Evolutionary conservation across 2,113 vertebrate genomes (phyloP).

Genomic region (Tiliqua scincoides): DNA sequence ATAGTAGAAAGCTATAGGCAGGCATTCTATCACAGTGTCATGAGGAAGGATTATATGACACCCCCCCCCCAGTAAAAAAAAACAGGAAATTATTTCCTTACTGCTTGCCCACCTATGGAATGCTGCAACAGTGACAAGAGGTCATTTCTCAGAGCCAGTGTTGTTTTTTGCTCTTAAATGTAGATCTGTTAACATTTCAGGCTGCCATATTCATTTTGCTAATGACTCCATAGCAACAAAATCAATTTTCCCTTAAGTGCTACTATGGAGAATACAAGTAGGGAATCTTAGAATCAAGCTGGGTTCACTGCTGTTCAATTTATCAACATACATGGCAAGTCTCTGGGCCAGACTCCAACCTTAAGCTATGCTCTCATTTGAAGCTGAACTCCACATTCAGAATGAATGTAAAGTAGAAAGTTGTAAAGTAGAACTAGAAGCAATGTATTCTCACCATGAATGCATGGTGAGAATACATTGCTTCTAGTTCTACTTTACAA

Average conservation of each 20-base stretch:
- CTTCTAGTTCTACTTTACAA: background rate
- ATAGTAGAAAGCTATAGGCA: background rate
- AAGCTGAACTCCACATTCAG: background rate
- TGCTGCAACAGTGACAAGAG: fast-evolving
- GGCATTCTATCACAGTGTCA: background rate
- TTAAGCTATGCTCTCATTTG: background rate
- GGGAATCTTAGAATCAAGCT: background rate
- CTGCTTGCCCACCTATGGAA: background rate
- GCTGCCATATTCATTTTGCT: background rate
- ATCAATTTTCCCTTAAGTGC: background rate
- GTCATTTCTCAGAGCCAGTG: fast-evolving
- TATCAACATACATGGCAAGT: background rate
- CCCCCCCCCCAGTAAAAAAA: too few species aligned
- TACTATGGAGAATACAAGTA: background rate
- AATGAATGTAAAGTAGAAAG: too few species aligned
- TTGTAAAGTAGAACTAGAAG: too few species aligned
- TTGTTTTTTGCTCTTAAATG: background rate
- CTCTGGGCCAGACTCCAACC: background rate
- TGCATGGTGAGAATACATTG: background rate
- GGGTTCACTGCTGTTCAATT: background rate
- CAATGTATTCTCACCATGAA: too few species aligned
- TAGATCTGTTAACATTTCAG: background rate
- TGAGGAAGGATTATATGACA: background rate
- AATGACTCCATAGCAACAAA: fast-evolving
- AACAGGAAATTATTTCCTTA: background rate